These are phyloP conservation scores for Abramis brama DNA, from an alignment of 2,113 vertebrate species.

Conservation along the genomic window DNA sequence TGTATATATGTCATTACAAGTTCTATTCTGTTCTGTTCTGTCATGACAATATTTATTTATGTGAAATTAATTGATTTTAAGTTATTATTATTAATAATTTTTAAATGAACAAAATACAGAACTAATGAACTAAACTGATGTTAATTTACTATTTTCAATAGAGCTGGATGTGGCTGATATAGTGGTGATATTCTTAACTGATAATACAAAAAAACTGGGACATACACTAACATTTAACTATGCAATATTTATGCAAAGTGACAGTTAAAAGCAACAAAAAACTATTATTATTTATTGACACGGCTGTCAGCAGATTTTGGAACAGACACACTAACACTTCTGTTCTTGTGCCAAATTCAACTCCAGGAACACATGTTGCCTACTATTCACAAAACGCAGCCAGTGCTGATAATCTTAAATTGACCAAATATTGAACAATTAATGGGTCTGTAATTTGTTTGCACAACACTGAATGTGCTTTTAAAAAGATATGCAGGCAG, in stretches of 20 bases:
- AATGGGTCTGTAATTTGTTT: background rate
- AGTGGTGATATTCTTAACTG: background rate
- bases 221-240: background rate
- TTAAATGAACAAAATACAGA: background rate
- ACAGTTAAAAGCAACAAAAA: background rate
- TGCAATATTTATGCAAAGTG: background rate
- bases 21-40: too few species aligned
- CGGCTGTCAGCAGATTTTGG: background rate
- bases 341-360: background rate
- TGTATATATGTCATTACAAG: too few species aligned
- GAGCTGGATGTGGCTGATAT: background rate
- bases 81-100: background rate
- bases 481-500: constrained; percentile 6
- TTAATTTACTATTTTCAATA: background rate
- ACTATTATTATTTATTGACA: background rate
- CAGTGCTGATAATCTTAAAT: background rate
- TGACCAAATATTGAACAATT: background rate
- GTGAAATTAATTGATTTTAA: background rate
- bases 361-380: background rate
- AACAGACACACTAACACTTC: background rate
- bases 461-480: background rate
- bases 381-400: constrained; percentile 9
- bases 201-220: background rate
- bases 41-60: background rate
- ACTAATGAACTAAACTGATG: background rate